phyloP scores from a whole-genome alignment of 1,140 invertebrate genomes.

The Sitodiplosis mosellana region DNA sequence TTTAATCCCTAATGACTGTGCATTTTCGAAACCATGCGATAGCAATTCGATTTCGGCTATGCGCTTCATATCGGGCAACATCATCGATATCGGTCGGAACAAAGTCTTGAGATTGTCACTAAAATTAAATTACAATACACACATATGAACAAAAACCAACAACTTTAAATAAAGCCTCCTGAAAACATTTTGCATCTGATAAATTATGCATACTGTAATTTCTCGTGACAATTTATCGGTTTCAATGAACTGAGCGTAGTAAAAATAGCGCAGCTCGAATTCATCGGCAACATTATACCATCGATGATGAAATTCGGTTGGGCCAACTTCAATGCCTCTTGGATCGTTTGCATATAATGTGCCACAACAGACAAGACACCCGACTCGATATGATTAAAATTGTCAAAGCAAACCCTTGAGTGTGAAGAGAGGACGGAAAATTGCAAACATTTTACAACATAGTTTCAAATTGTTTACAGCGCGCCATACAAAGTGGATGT shows the following conservation, averaged over 20 bases:
- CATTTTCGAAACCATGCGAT: slow-evolving; percentile 82
- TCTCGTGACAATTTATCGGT: slow-evolving; percentile 26
- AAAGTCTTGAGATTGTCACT: slow-evolving; percentile 38
- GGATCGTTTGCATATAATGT: slow-evolving; percentile 64
- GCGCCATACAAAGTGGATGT: too few species aligned
- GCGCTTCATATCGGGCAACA: slow-evolving; percentile 90
- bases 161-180: too few species aligned
- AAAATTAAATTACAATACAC: too few species aligned
- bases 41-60: slow-evolving; percentile 90
- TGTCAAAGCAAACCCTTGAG: slow-evolving; percentile 66
- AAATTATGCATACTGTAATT: too few species aligned
- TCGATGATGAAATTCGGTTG: slow-evolving; percentile 64
- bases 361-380: slow-evolving; percentile 85
- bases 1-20: slow-evolving; percentile 76
- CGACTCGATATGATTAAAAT: slow-evolving; percentile 74
- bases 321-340: slow-evolving; percentile 58
- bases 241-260: slow-evolving; percentile 90
- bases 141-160: too few species aligned
- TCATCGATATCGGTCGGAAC: slow-evolving; percentile 93
- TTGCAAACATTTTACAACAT: too few species aligned
- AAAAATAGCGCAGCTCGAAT: slow-evolving; percentile 60
- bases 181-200: too few species aligned
- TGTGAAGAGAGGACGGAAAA: too few species aligned
- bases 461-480: too few species aligned
- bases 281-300: slow-evolving; percentile 67